A percentile compares a stretch with the other conserved stretches of the same genome.
phyloP scores from a whole-genome alignment of 2,797 vertebrate species.

The Xiphophorus birchmanni region DNA sequence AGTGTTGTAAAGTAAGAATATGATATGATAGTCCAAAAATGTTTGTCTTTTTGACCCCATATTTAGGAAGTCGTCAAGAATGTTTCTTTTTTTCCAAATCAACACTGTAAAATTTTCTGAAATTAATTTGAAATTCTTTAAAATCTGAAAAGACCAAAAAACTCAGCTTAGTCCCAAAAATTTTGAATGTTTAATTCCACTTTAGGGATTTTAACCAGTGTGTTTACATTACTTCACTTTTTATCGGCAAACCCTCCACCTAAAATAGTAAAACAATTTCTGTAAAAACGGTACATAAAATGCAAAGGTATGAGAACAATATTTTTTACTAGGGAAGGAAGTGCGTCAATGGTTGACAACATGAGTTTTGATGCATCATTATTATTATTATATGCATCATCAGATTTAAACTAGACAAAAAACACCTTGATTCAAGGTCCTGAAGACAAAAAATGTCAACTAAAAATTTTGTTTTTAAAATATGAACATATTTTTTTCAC shows the following conservation, averaged over 20 bases:
- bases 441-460: no score
- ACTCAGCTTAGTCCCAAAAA: neutral
- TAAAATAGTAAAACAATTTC: neutral
- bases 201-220: neutral
- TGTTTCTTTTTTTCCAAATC: neutral
- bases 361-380: neutral
- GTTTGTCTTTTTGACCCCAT: neutral
- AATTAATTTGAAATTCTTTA: neutral
- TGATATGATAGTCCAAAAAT: neutral
- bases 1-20: conserved; percentile 2
- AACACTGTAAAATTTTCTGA: neutral
- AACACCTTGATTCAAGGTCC: no score
- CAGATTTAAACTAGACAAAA: neutral
- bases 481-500: no score
- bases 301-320: neutral
- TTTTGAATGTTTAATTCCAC: neutral
- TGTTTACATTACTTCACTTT: neutral
- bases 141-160: neutral
- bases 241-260: neutral
- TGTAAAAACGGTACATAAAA: neutral
- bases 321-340: neutral
- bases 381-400: neutral
- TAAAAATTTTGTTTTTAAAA: no score
- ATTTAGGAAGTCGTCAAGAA: neutral
- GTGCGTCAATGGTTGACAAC: neutral